Percentiles rank a stretch among this genome's conserved stretches.
Evolutionary conservation across 2,113 vertebrate species (phyloP).

Genomic region (Chaetops frenatus): DNA sequence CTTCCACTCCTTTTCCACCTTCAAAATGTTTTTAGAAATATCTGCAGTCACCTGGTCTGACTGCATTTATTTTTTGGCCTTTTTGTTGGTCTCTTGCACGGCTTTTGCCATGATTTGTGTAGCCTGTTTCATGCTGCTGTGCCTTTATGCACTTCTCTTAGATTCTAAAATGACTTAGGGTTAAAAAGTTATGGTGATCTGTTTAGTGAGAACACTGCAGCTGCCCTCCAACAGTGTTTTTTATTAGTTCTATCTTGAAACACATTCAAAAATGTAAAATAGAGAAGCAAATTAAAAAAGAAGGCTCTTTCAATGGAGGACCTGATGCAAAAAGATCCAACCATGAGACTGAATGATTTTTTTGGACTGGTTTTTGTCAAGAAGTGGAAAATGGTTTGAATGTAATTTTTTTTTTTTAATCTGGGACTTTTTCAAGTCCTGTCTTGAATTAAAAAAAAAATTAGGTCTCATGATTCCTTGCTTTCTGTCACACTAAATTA

Average conservation of each 20-base stretch:
- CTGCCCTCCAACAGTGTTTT: background rate
- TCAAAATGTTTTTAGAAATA: background rate
- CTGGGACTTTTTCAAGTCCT: background rate
- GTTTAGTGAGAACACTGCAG: background rate
- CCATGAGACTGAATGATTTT: background rate
- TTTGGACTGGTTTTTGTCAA: background rate
- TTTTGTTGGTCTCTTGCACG: background rate
- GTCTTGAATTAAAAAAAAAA: background rate
- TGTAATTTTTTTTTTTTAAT: background rate
- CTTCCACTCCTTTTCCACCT: background rate
- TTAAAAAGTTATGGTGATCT: background rate
- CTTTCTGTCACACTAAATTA: background rate
- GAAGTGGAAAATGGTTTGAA: background rate
- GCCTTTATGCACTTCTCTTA: background rate
- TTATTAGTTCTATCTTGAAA: background rate
- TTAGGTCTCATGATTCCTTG: accelerated
- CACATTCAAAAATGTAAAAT: background rate
- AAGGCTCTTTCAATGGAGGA: background rate
- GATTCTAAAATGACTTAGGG: background rate
- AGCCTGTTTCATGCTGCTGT: background rate
- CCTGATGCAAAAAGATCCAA: background rate
- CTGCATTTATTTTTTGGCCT: background rate
- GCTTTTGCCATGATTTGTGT: background rate
- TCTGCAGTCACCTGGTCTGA: background rate
- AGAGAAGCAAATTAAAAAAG: background rate